Evolutionary conservation across 1,140 invertebrate species (phyloP), one percentile per base, ranked within the genome.

Genomic region (Sogatella furcifera): DNA sequence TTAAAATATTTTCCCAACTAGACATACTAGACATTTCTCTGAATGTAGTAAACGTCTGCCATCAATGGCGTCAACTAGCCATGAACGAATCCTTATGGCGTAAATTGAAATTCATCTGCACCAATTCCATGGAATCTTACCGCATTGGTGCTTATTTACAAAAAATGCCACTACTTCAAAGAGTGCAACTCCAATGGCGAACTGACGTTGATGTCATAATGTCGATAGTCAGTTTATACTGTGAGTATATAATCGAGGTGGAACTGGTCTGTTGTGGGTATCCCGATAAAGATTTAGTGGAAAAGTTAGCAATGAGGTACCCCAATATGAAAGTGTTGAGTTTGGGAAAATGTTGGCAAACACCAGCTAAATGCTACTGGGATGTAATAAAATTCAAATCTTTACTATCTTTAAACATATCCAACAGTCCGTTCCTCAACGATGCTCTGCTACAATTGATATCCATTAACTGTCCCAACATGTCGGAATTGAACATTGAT

Each of bases 401-500:
- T 2, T 31, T 62, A 17, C 54, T 22, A 13, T 34, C 14, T 19
- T 15, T 62, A 24, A 28, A 49, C 34, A 15, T 59, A 31, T 59
- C 57, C 11, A 44, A 59, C 19, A 49, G 46, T 31, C 15, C 22
- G 3, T 22, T 10, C 14, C 21, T 59, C 6, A 49, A 24, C 11
- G 15, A 22, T 21, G 46, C 21, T 22, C n/a, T 44, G 5, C 46
- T 63, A 11, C 52, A 17, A 14, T 11, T 24, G 14, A 52, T 63
- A 43, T 55, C 38, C 10, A 31, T 56, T 41, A 2, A 15, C 1
- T 63, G 62, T 56, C n/a, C 13, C 14, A 52, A 56, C 3, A 15
- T 63, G 10, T n/a, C 22, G 42, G 22, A 54, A 15, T 31, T 63
- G 15, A 63, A 63, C 42, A 14, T 63, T 15, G 62, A 60, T 56